Base-by-base conservation (phyloP, 2,113 vertebrate genomes). In the Gobiocypris rarus region DNA sequence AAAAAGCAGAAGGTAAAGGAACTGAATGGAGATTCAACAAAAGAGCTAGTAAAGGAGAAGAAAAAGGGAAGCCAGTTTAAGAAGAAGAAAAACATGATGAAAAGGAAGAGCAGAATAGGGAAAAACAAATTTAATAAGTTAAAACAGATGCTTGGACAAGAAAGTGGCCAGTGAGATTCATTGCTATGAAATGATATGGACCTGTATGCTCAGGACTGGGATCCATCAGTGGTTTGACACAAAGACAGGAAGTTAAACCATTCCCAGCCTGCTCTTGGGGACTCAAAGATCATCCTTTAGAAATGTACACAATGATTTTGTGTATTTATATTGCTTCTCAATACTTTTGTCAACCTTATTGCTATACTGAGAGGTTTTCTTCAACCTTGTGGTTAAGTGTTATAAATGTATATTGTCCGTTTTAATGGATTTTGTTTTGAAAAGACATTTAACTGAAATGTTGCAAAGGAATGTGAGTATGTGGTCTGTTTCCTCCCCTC, bases 101-200 rank as follows among this genome's bases (percentile, higher is more conserved):
- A 84, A 6, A 89, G 10, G 15, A 93, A 87, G 58, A 81, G 75
- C 1, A 91, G 91, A 87, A 90, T 93, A 5, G 93, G 92, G 67
- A 94, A 93, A 84, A 95, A 94, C 80, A 93, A 90, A 87, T 94
- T 94, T 84, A 91, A 63, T 28, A 92, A 93, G 85, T 83, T 93
- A 87, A 93, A 91, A 87, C 58, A 63, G 5, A 75, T 93, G 87
- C 45, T 92, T 80, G n/a, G 84, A 69, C 89, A 91, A 69, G 75
- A 83, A 31, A 83, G 73, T 1, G 24, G 3, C 41, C 50, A 80
- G 24, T 91, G 3, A 10, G 67, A n/a, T 86, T 76, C 74, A 58
- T 17, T 14, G 28, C 10, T 24, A 14, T 65, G 43, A 14, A 79
- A 65, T 63, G 54, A 45, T 45, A 28, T 26, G 73, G 73, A 52